A percentile compares a stretch with the other conserved stretches of the same genome.
phyloP scores from a whole-genome alignment of 2,113 vertebrate species.

The Tautogolabrus adspersus region DNA sequence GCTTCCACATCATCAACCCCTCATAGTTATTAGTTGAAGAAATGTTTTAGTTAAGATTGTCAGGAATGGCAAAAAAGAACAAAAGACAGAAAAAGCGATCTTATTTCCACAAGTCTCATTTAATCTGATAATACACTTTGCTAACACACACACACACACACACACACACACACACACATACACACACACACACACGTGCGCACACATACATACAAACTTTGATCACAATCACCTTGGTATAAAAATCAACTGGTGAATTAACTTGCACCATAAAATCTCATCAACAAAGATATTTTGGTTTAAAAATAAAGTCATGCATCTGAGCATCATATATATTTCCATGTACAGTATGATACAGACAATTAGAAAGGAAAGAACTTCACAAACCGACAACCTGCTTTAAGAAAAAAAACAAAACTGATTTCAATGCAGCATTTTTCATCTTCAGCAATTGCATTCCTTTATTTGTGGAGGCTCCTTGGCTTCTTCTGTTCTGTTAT shows the following conservation, averaged over 20 bases:
- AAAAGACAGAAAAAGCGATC: background rate
- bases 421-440: constrained; percentile 26
- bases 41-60: too few relatives aligned
- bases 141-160: constrained; percentile 7
- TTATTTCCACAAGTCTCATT: constrained; percentile 26
- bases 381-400: background rate
- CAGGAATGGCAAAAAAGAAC: too few relatives aligned
- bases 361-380: constrained; percentile 16
- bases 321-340: constrained; percentile 66
- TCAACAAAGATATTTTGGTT: constrained; percentile 45
- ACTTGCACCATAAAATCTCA: constrained; percentile 50
- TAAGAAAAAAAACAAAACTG: constrained; percentile 43
- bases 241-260: constrained; percentile 38
- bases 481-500: constrained; percentile 2
- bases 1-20: too few relatives aligned
- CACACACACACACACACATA: constrained; percentile 19
- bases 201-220: constrained; percentile 11
- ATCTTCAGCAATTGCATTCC: constrained; percentile 13
- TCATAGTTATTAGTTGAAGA: too few relatives aligned
- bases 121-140: constrained; percentile 36
- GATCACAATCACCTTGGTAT: constrained; percentile 46
- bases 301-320: constrained; percentile 89
- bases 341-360: constrained; percentile 83
- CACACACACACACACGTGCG: constrained; percentile 19
- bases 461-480: constrained; percentile 1